Evolutionary conservation across 2,113 vertebrate genomes (phyloP).

Genomic region (Odontesthes bonariensis): DNA sequence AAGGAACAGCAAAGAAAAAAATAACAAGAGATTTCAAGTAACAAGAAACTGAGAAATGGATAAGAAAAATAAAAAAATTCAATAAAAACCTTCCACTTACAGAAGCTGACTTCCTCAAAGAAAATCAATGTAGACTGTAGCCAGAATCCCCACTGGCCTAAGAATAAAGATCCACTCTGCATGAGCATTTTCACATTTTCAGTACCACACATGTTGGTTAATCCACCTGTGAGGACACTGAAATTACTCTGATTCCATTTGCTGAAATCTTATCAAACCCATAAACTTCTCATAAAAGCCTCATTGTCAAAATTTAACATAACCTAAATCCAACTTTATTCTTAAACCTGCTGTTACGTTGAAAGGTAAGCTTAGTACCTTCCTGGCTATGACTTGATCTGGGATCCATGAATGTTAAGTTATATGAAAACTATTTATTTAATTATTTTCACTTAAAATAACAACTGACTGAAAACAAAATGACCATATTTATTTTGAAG

Average conservation of each 20-base stretch:
- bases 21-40: conserved; percentile 30
- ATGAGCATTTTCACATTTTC: conserved; percentile 52
- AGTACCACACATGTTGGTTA: conserved; percentile 47
- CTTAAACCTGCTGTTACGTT: not conserved
- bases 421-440: not conserved
- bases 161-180: conserved; percentile 57
- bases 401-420: not conserved
- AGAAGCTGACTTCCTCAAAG: conserved; percentile 68
- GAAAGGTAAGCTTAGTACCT: not conserved
- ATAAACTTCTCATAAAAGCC: conserved; percentile 7
- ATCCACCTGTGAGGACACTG: conserved; percentile 46
- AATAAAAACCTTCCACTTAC: conserved; percentile 65
- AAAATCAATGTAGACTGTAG: conserved; percentile 74
- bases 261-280: not conserved
- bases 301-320: not conserved
- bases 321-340: conserved; percentile 7
- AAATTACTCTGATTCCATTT: conserved; percentile 22
- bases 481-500: not conserved
- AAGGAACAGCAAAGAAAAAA: conserved; percentile 13
- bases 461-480: conserved; percentile 16
- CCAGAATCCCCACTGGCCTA: conserved; percentile 62
- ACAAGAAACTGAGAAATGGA: conserved; percentile 17
- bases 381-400: not conserved
- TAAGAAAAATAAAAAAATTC: conserved; percentile 48
- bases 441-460: not conserved